These are phyloP conservation scores for Yponomeuta plumbellus DNA, from an alignment of 2,888 invertebrate species.

Conservation along the genomic window DNA sequence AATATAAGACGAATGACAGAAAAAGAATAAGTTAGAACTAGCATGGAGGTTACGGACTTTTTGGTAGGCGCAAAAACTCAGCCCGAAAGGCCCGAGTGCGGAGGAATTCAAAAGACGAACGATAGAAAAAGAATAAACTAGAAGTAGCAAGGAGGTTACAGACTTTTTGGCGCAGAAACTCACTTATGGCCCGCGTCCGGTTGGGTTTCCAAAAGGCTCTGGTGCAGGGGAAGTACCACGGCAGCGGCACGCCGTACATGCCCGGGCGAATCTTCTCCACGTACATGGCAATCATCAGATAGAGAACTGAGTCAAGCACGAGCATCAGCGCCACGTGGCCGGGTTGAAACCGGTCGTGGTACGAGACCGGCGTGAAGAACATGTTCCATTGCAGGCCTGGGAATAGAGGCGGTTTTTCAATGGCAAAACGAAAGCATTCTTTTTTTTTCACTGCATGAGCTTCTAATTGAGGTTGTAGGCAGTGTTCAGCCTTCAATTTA, in stretches of 20 bases:
- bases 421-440: no score
- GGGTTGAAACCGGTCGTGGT: conserved; percentile 83
- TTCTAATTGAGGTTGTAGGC: no score
- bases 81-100: conserved; percentile 80
- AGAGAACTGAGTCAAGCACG: conserved; percentile 81
- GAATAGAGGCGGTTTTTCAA: conserved; percentile 17
- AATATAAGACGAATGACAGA: no score
- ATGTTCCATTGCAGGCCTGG: conserved; percentile 80
- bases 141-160: no score
- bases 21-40: no score
- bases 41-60: no score
- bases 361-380: conserved; percentile 79
- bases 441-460: no score
- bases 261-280: conserved; percentile 92
- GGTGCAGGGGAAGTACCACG: conserved; percentile 89
- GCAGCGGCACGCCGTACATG: conserved; percentile 87
- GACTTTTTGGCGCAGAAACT: conserved; percentile 21
- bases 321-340: conserved; percentile 84
- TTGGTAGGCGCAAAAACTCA: no score
- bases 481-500: no score
- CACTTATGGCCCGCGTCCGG: conserved; percentile 50
- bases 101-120: conserved; percentile 69
- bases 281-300: conserved; percentile 87
- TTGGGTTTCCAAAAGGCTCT: conserved; percentile 74
- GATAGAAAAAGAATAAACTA: no score